phyloP scores from a whole-genome alignment of 1,140 invertebrate genomes.

The Panulirus ornatus region DNA sequence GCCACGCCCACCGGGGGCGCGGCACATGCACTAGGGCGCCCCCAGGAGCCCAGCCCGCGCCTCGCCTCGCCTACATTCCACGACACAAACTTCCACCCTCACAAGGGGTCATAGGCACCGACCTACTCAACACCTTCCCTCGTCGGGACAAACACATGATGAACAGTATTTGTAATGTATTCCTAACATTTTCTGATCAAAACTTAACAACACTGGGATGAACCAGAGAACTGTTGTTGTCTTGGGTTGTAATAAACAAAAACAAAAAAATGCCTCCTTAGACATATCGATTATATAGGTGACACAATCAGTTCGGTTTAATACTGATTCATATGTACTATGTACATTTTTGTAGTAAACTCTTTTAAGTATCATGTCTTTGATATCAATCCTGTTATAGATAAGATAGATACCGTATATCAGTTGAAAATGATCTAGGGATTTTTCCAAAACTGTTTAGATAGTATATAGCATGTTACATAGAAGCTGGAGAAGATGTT shows the following conservation, averaged over 20 bases:
- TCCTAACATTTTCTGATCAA: too few relatives aligned
- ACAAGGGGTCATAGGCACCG: constrained; percentile 34
- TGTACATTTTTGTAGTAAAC: constrained; percentile 10
- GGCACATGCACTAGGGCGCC: neutral
- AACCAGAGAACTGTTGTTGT: neutral
- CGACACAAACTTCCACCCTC: constrained; percentile 13
- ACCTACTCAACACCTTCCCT: neutral
- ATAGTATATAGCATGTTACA: too few relatives aligned
- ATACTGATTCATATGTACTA: neutral
- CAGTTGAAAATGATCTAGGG: too few relatives aligned
- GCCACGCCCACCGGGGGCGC: neutral
- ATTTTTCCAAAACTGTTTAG: too few relatives aligned
- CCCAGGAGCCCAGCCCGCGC: constrained; percentile 1
- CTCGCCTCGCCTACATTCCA: constrained; percentile 44
- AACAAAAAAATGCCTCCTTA: neutral
- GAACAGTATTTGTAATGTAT: neutral
- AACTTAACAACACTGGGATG: too few relatives aligned
- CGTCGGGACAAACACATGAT: neutral
- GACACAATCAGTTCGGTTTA: neutral
- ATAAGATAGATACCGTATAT: too few relatives aligned
- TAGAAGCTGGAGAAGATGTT: too few relatives aligned
- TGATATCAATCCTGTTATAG: neutral
- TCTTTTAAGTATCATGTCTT: neutral
- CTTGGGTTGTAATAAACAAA: neutral
- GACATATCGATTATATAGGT: neutral